Conservation (phyloP, 23 tunicate genomes). For the Trididemnum clinides region DNA sequence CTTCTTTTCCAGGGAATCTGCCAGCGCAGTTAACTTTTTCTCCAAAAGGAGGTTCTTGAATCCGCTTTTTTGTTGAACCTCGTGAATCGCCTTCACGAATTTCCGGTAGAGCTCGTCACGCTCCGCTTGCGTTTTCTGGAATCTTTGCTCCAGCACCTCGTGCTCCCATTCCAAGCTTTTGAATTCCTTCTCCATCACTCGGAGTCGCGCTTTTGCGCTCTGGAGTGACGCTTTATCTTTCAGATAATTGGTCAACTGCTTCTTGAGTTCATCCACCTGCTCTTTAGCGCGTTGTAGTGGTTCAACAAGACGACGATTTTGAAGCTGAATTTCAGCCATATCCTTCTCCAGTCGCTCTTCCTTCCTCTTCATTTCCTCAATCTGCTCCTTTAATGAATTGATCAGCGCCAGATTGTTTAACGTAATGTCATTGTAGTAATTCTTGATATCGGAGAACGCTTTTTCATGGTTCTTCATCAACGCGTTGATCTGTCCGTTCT, state of each 20-base stretch:
- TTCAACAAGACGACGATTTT: slow-evolving; percentile 80
- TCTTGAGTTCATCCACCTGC: slow-evolving; percentile 82
- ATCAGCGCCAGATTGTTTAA: slow-evolving; percentile 95
- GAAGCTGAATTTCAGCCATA: slow-evolving; percentile 92
- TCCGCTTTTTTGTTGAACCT: slow-evolving; percentile 95
- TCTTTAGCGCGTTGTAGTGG: slow-evolving; percentile 91
- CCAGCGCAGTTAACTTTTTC: slow-evolving; percentile 89
- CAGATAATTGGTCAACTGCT: slow-evolving; percentile 87
- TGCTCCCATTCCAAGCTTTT: slow-evolving; percentile 96
- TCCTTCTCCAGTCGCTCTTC: slow-evolving; percentile 95
- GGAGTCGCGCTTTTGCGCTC: slow-evolving; percentile 85
- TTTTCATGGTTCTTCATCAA: slow-evolving; percentile 98
- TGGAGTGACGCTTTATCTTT: slow-evolving; percentile 94
- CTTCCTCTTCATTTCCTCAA: slow-evolving; percentile 98
- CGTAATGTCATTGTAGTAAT: slow-evolving; percentile 99
- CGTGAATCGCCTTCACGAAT: slow-evolving; percentile 96
- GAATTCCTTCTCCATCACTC: slow-evolving; percentile 79
- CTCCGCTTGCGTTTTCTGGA: slow-evolving; percentile 90
- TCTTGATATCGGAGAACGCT: slow-evolving; percentile 95
- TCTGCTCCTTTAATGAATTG: slow-evolving; percentile 98
- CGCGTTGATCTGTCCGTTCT: slow-evolving; percentile 96
- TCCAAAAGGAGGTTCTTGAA: slow-evolving; percentile 96
- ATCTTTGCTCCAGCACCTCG: slow-evolving; percentile 92
- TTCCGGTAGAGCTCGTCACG: slow-evolving; percentile 87
- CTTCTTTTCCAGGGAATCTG: slow-evolving; percentile 97